A percentile compares a stretch with the other conserved stretches of the same genome.
Evolutionary conservation across 2,888 invertebrate species (phyloP).

Genomic region (Melinaea marsaeus): DNA sequence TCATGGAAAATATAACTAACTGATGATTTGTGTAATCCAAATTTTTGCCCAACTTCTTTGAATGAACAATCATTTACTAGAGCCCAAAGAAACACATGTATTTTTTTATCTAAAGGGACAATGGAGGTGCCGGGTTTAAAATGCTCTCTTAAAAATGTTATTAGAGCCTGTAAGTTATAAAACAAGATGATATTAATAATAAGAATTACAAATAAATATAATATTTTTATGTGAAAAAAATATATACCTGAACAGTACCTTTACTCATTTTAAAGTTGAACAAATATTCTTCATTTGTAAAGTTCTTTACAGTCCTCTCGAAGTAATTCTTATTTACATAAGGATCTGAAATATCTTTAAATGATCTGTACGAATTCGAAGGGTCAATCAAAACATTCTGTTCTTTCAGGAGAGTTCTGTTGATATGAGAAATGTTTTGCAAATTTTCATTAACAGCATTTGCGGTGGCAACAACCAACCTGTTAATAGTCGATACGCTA

Average conservation of each 20-base stretch:
- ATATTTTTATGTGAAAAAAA: neutral
- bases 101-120: slow-evolving; percentile 62
- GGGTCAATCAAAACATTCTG: slow-evolving; percentile 17
- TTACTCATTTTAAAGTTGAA: slow-evolving; percentile 57
- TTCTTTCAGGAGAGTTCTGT: slow-evolving; percentile 45
- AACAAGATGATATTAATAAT: neutral
- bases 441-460: slow-evolving; percentile 59
- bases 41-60: slow-evolving; percentile 58
- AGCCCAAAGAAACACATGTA: slow-evolving; percentile 64
- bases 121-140: slow-evolving; percentile 43
- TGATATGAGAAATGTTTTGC: slow-evolving; percentile 51
- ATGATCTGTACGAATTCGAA: slow-evolving; percentile 17
- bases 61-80: slow-evolving; percentile 59
- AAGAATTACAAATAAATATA: neutral
- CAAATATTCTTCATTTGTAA: slow-evolving; percentile 53
- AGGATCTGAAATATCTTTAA: slow-evolving; percentile 23
- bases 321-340: slow-evolving; percentile 40
- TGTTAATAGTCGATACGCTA: slow-evolving; percentile 54
- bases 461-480: slow-evolving; percentile 56
- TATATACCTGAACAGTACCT: slow-evolving; percentile 56
- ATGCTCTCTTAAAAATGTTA: slow-evolving; percentile 47
- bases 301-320: slow-evolving; percentile 50
- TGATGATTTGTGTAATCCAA: slow-evolving; percentile 63
- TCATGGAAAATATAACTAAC: slow-evolving; percentile 65
- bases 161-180: slow-evolving; percentile 52